Percentiles rank a stretch among this genome's conserved stretches.
Evolutionary conservation across 2,113 vertebrate species (phyloP).

Genomic region (Petaurus breviceps): DNA sequence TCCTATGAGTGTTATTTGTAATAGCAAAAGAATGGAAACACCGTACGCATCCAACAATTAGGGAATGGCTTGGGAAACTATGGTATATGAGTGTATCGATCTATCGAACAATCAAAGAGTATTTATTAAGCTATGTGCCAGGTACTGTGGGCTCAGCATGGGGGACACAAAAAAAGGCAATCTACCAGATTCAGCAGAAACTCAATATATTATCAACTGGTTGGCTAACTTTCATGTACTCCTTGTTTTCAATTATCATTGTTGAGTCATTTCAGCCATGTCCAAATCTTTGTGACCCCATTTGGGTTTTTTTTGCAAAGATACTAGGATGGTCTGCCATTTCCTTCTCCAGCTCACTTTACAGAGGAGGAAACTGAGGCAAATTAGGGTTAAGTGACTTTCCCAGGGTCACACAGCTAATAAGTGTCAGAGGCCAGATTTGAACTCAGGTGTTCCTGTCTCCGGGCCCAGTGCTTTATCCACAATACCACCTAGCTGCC

Average conservation of each 20-base stretch:
- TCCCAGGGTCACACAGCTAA: not conserved
- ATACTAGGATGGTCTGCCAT: not conserved
- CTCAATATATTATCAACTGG: no score
- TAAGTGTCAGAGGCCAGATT: not conserved
- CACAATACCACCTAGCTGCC: not conserved
- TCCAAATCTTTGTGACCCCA: not conserved
- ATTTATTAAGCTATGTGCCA: no score
- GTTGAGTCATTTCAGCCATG: not conserved
- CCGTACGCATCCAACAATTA: no score
- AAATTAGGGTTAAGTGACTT: not conserved
- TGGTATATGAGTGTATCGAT: no score
- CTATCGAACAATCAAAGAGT: no score
- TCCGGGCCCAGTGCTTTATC: not conserved
- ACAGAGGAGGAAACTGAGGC: not conserved
- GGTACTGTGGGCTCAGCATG: not conserved
- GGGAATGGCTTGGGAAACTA: no score
- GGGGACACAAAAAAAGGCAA: not conserved
- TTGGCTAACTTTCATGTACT: no score
- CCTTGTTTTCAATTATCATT: no score
- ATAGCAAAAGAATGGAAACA: no score
- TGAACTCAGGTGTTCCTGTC: not conserved
- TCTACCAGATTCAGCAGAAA: no score
- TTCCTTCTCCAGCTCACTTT: not conserved
- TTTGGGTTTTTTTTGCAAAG: not conserved
- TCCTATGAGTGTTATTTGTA: no score